These are phyloP conservation scores for Pituophis catenifer DNA, from an alignment of 2,113 vertebrate species.

Conservation along the genomic window DNA sequence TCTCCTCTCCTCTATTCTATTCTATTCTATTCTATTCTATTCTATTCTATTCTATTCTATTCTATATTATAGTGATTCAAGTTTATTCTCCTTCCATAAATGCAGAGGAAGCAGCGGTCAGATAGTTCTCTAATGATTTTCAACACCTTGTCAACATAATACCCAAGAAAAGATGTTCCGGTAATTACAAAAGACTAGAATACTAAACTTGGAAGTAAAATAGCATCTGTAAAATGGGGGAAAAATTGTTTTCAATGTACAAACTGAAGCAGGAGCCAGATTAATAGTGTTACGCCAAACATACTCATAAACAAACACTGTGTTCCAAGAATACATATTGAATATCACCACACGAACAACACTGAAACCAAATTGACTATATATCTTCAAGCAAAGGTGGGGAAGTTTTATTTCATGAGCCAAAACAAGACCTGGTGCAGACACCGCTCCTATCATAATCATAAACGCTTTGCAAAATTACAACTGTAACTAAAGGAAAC, in stretches of 20 bases:
- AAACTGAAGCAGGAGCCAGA: neutral
- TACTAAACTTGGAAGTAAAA: neutral
- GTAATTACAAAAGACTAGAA: neutral
- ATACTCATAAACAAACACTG: neutral
- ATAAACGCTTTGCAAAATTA: neutral
- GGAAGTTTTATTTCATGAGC: neutral
- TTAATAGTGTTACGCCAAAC: neutral
- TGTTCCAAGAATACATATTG: neutral
- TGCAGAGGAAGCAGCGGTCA: neutral
- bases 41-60: no score
- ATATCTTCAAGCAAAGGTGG: neutral
- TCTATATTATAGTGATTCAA: neutral
- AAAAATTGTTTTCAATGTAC: neutral
- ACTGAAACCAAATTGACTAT: neutral
- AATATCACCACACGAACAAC: neutral
- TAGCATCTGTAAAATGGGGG: neutral
- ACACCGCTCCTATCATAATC: neutral
- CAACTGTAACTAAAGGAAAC: neutral
- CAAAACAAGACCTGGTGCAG: neutral
- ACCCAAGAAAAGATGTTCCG: neutral
- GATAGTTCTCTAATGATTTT: neutral
- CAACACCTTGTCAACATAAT: neutral
- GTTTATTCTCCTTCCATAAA: neutral
- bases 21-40: no score
- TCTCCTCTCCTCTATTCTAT: no score